Evolutionary conservation across 2,113 vertebrate species (phyloP), one percentile per base, ranked within the genome.

Genomic region (Callorhinus ursinus): DNA sequence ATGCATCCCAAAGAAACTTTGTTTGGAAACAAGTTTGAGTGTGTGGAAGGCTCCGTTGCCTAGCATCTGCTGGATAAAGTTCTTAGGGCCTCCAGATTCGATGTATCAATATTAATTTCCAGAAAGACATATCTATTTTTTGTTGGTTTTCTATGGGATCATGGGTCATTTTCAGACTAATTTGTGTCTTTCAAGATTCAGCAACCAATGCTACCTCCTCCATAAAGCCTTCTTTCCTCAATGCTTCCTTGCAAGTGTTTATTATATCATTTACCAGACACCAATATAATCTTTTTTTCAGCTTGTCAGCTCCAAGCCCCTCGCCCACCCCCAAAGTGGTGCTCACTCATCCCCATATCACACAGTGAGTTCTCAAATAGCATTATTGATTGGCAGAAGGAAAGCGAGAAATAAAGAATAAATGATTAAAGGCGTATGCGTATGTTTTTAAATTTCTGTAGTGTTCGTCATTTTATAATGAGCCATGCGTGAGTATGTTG

Each of bases 371-470:
- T 97, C 42, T 91, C 49, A 91, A 80, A 83, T 67, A 74, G 57
- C 22, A 28, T 71, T 84, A 18, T 39, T 84, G 42, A 81, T 28
- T 88, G 36, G n/a, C 61, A 90, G 46, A 90, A 8, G 4, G 21
- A 80, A 92, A 96, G 46, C 57, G 88, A 83, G 22, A 94, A 90
- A 82, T 96, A 80, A 94, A 67, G 42, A 84, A 90, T 36, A 46
- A 79, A 28, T 80, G 61, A 88, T 95, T 85, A 61, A 87, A 93
- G 49, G 57, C 79, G 53, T 76, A 28, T 26, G 57, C 79, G 53
- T 76, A 28, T 26, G 7, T 88, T 82, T 92, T 84, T 19, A 92
- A 74, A 80, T 51, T 51, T 31, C 28, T 69, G 1, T 33, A 49
- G 28, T 51, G 36, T 90, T 90, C 86, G 55, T 49, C 86, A 16